Conservation (phyloP, 1,140 invertebrate species). For the Thereuonema tuberculata region DNA sequence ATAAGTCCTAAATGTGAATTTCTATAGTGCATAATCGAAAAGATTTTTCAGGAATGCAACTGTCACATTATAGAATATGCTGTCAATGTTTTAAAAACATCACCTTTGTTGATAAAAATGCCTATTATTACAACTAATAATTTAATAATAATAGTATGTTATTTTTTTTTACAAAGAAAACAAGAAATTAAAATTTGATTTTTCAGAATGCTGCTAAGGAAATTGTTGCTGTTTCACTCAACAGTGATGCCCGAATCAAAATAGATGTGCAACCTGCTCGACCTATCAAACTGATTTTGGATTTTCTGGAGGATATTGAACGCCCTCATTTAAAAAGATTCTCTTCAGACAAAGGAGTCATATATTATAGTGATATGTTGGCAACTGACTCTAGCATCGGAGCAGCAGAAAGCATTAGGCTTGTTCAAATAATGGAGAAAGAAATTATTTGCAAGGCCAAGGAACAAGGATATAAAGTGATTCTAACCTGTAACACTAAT, state of each 20-base stretch:
- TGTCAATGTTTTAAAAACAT: too few relatives aligned
- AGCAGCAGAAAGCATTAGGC: constrained; percentile 50
- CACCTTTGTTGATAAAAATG: too few relatives aligned
- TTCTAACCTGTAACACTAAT: constrained; percentile 74
- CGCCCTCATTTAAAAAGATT: constrained; percentile 44
- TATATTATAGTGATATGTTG: constrained; percentile 77
- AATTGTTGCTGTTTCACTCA: constrained; percentile 49
- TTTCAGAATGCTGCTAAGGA: too few relatives aligned
- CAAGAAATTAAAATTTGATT: too few relatives aligned
- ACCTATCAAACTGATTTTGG: constrained; percentile 46
- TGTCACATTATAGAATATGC: too few relatives aligned
- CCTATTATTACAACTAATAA: too few relatives aligned
- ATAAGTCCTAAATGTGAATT: too few relatives aligned
- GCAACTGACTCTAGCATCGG: constrained; percentile 38
- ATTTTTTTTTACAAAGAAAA: too few relatives aligned
- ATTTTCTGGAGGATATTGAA: constrained; percentile 61
- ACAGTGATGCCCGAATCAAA: constrained; percentile 54
- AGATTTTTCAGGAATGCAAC: too few relatives aligned
- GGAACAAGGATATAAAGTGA: constrained; percentile 47
- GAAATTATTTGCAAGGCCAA: constrained; percentile 50
- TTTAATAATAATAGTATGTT: too few relatives aligned
- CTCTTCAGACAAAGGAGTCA: constrained; percentile 49
- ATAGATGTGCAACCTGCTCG: not conserved
- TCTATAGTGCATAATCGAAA: too few relatives aligned
- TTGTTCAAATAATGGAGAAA: constrained; percentile 61